phyloP scores from a whole-genome alignment of 2,113 vertebrate genomes.

The Neotragus pygmaeus region DNA sequence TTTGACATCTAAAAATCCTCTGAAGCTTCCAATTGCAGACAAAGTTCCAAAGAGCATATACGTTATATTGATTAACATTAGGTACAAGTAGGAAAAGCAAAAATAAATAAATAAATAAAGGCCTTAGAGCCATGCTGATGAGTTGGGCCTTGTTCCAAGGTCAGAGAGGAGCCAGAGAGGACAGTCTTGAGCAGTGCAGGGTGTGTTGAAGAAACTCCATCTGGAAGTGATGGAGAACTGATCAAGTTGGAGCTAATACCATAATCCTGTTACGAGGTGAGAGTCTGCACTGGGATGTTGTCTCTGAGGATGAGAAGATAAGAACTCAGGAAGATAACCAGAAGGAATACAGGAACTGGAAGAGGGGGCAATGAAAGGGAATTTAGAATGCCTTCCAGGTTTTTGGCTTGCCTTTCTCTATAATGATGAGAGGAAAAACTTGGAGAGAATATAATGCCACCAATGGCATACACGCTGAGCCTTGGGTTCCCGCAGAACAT shows the following conservation, averaged over 20 bases:
- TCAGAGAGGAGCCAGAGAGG: neutral
- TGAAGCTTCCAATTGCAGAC: neutral
- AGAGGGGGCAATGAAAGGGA: neutral
- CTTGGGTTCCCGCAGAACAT: too few species aligned
- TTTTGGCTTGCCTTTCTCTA: neutral
- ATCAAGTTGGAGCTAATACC: neutral
- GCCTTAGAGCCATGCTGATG: neutral
- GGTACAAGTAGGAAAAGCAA: neutral
- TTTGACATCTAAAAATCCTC: conserved; percentile 31
- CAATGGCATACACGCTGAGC: accelerated
- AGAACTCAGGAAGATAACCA: neutral
- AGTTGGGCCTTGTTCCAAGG: neutral
- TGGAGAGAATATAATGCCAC: neutral
- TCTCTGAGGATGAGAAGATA: neutral
- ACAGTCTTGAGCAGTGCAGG: neutral
- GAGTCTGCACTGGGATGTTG: neutral
- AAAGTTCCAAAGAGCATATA: neutral
- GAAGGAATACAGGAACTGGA: neutral
- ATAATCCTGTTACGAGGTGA: neutral
- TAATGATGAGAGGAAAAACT: neutral
- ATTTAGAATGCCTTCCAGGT: neutral
- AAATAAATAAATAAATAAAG: neutral
- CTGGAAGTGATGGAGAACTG: neutral
- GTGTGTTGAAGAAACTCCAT: neutral
- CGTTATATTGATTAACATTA: neutral